These are phyloP conservation scores for Petrolisthes cinctipes DNA, from an alignment of 2,888 invertebrate species.

Conservation along the genomic window DNA sequence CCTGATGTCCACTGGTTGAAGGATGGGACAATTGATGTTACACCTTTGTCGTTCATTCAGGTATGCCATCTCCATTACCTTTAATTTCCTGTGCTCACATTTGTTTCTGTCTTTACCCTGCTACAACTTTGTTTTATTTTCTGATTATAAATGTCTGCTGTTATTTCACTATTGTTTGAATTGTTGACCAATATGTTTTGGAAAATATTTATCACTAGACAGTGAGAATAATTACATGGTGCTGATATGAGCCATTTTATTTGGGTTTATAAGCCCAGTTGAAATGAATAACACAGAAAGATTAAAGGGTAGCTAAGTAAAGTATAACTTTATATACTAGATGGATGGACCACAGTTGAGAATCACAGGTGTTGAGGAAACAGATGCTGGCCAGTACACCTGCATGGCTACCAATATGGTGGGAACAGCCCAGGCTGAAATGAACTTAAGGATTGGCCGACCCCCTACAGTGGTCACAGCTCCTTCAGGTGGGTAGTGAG, in stretches of 20 bases:
- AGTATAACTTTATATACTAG: slow-evolving; percentile 14
- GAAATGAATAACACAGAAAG: too few relatives aligned
- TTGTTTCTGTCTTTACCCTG: too few relatives aligned
- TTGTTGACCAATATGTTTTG: too few relatives aligned
- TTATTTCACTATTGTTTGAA: too few relatives aligned
- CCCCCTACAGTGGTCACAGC: slow-evolving; percentile 48
- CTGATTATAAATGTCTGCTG: too few relatives aligned
- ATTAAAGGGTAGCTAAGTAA: too few relatives aligned
- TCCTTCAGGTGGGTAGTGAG: slow-evolving; percentile 41
- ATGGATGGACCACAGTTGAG: slow-evolving; percentile 63
- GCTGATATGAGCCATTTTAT: too few relatives aligned
- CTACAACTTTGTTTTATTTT: too few relatives aligned
- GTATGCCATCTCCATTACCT: not conserved
- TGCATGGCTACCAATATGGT: slow-evolving; percentile 75
- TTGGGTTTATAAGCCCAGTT: too few relatives aligned
- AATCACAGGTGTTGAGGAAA: slow-evolving; percentile 73
- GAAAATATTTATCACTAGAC: too few relatives aligned
- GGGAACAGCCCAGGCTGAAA: slow-evolving; percentile 73
- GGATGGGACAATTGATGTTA: slow-evolving; percentile 28
- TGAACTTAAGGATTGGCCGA: slow-evolving; percentile 70
- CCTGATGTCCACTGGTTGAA: slow-evolving; percentile 73
- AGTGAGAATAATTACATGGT: too few relatives aligned
- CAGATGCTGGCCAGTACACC: slow-evolving; percentile 75
- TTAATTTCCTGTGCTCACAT: not conserved
- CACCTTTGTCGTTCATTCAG: slow-evolving; percentile 57